phyloP scores from a whole-genome alignment of 2,888 invertebrate genomes.

The Trichogramma evanescens region DNA sequence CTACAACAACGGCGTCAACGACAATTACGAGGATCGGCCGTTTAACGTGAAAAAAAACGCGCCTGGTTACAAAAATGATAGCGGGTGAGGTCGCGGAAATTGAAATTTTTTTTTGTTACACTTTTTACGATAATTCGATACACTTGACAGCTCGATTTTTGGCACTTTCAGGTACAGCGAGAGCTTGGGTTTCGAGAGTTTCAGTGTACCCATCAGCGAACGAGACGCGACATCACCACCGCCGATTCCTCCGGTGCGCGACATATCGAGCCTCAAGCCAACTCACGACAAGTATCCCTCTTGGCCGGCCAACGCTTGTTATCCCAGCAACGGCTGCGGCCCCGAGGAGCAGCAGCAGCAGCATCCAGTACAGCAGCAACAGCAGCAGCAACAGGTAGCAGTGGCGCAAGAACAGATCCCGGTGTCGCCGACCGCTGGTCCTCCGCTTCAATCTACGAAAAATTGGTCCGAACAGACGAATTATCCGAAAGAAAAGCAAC shows the following conservation, averaged over 20 bases:
- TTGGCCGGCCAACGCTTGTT: conserved; percentile 57
- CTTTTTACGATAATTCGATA: conserved; percentile 3
- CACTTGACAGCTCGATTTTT: conserved; percentile 5
- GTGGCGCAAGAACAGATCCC: neutral
- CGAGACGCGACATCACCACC: conserved; percentile 53
- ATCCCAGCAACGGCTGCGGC: conserved; percentile 32
- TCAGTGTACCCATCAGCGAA: conserved; percentile 42
- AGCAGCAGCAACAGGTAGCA: conserved; percentile 14
- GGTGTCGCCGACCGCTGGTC: conserved; percentile 37
- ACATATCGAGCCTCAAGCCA: conserved; percentile 62
- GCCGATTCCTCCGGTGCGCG: conserved; percentile 59
- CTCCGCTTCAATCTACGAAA: conserved; percentile 57
- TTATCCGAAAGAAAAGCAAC: conserved; percentile 62
- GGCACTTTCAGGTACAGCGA: conserved; percentile 41
- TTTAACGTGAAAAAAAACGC: conserved; percentile 34
- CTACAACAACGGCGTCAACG: conserved; percentile 35
- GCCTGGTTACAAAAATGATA: conserved; percentile 45
- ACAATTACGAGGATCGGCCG: too few relatives aligned
- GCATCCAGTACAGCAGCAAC: conserved; percentile 33
- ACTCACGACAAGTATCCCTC: conserved; percentile 71
- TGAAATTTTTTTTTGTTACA: conserved; percentile 10
- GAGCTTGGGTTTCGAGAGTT: conserved; percentile 45
- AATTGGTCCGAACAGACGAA: conserved; percentile 67
- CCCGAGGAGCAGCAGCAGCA: conserved; percentile 27
- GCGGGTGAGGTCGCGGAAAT: conserved; percentile 34